Percentiles rank a stretch among this genome's conserved stretches.
Evolutionary conservation across 2,797 vertebrate species (phyloP).

Genomic region (Falco concolor): DNA sequence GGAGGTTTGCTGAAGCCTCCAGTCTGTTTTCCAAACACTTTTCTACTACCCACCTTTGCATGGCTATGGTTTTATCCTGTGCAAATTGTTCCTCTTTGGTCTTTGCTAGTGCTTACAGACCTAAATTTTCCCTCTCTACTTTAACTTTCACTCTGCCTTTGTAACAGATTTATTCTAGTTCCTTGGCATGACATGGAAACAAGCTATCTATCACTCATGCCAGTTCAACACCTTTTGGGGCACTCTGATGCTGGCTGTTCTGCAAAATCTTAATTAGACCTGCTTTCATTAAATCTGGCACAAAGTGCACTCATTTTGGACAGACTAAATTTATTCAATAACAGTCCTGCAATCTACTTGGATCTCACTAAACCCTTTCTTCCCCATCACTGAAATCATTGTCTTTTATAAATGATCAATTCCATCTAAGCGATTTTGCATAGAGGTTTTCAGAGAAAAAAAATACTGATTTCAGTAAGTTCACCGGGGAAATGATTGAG

Average conservation of each 20-base stretch:
- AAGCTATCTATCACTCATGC: neutral
- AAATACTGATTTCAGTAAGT: neutral
- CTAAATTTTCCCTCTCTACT: neutral
- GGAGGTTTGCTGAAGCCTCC: neutral
- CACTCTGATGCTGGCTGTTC: neutral
- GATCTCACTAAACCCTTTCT: neutral
- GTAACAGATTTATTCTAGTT: neutral
- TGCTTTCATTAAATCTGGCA: neutral
- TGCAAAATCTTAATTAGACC: neutral
- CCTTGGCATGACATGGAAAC: neutral
- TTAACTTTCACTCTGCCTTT: neutral
- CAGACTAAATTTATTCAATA: neutral
- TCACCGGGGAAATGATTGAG: neutral
- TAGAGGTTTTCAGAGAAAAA: too few species aligned
- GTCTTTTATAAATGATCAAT: neutral
- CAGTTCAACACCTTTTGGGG: neutral
- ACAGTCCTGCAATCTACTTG: neutral
- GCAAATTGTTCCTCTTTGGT: neutral
- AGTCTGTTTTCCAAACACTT: neutral
- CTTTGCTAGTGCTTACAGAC: neutral
- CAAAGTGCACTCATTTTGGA: neutral
- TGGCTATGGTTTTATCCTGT: rapidly evolving
- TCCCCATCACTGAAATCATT: neutral
- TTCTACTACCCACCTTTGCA: neutral
- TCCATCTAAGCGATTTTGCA: neutral